Percentiles rank a stretch among this genome's conserved stretches.
These are phyloP conservation scores for Diarsia mendica DNA, from an alignment of 2,888 invertebrate genomes.

Conservation along the genomic window DNA sequence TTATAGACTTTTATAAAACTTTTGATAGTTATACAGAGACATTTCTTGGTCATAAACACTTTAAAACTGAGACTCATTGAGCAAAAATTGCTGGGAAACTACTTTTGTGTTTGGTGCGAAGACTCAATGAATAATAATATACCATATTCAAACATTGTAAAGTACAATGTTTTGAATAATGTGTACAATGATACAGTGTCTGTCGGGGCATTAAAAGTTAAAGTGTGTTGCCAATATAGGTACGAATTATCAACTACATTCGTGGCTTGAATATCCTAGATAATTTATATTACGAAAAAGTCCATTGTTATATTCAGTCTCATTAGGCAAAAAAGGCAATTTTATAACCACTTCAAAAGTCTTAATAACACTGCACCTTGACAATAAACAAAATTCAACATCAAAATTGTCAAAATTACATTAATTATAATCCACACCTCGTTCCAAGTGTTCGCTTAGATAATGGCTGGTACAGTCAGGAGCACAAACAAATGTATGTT, in stretches of 20 bases:
- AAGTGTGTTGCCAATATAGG: too few relatives aligned
- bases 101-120: not conserved
- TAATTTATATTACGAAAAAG: not conserved
- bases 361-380: conserved; percentile 18
- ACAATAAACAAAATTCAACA: conserved; percentile 23
- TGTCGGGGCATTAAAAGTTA: too few relatives aligned
- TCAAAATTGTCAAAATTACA: conserved; percentile 20
- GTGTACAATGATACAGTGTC: too few relatives aligned
- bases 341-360: not conserved
- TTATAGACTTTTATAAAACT: not conserved
- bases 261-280: too few relatives aligned
- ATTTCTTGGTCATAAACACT: too few relatives aligned
- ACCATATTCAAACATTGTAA: too few relatives aligned
- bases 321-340: not conserved
- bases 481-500: not conserved
- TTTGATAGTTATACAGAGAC: not conserved
- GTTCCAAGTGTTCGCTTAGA: conserved; percentile 30
- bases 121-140: not conserved
- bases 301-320: not conserved
- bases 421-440: conserved; percentile 43
- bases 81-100: not conserved
- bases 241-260: too few relatives aligned
- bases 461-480: conserved; percentile 34
- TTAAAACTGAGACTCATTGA: not conserved
- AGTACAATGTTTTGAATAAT: too few relatives aligned